Percentiles rank a stretch among this genome's conserved stretches.
Evolutionary conservation across 2,888 invertebrate species (phyloP).

Genomic region (Drosophila anceps): DNA sequence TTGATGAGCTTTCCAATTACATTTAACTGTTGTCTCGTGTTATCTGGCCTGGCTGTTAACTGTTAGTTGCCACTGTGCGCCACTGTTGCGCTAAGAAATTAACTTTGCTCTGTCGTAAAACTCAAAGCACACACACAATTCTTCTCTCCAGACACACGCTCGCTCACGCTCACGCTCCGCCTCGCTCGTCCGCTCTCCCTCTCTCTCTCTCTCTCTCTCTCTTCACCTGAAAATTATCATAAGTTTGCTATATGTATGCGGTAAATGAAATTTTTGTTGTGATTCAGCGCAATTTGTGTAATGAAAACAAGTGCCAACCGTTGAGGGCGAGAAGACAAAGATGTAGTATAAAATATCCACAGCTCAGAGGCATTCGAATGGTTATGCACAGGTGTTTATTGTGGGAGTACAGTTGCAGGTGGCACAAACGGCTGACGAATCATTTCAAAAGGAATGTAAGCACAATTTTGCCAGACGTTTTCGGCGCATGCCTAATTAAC

Average conservation of each 20-base stretch:
- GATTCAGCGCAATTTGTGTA: slow-evolving; percentile 60
- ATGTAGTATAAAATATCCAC: background rate
- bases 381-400: slow-evolving; percentile 30
- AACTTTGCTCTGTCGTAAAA: slow-evolving; percentile 49
- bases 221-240: slow-evolving; percentile 55
- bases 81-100: slow-evolving; percentile 59
- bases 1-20: slow-evolving; percentile 74
- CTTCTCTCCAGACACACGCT: slow-evolving; percentile 17
- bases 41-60: slow-evolving; percentile 49
- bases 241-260: slow-evolving; percentile 55
- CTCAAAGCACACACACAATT: slow-evolving; percentile 20
- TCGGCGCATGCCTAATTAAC: slow-evolving; percentile 1
- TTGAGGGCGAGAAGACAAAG: background rate
- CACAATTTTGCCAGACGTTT: background rate
- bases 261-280: slow-evolving; percentile 49
- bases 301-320: slow-evolving; percentile 54
- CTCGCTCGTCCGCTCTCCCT: background rate
- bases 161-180: background rate
- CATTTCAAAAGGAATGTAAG: slow-evolving; percentile 12
- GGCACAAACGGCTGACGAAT: slow-evolving; percentile 32
- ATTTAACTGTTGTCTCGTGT: slow-evolving; percentile 63
- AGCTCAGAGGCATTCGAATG: slow-evolving; percentile 4
- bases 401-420: slow-evolving; percentile 22
- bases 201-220: background rate
- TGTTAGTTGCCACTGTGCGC: slow-evolving; percentile 39